Evolutionary conservation across 2,888 invertebrate genomes (phyloP), one percentile per base, ranked within the genome.

Genomic region (Coleophora deauratella): DNA sequence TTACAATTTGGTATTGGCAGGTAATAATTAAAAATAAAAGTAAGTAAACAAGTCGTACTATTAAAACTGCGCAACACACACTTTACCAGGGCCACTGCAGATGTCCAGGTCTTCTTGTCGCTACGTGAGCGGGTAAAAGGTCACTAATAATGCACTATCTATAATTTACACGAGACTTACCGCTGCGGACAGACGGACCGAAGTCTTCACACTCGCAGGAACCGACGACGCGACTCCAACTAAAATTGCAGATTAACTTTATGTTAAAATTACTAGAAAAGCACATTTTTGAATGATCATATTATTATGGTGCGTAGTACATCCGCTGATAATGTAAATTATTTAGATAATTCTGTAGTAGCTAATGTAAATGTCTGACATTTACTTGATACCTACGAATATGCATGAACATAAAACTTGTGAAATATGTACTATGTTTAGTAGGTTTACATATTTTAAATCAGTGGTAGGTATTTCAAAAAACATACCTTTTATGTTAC

Each of bases 141-240:
- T 47, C 72, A 77, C 73, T 73, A 77, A 62, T 63, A 67, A 71
- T 66, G 64, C 76, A 81, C 75, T 73, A 78, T 61, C 13, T 59
- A 66, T 59, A 68, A 65, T 54, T 64, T 70, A 77, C 70, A 63
- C 72, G 68, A 47, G 68, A 84, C 82, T 82, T 82, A 84, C 84
- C 82, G 66, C 73, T 57, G 66, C 50, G 36, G 57, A 45, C 45
- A 43, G 45, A 15, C 9, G 34, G 11, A 12, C 30, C 8, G 33
- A 33, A 14, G 33, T 21, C 32, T 4, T 15, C 27, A 21, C n/a
- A n/a, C n/a, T n/a, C n/a, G 15, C 46, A 41, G 46, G 43, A 50
- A 35, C 51, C 51, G 38, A 44, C 50, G 45, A 41, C 76, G 55
- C 69, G 45, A 41, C 76, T 54, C 69, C 76, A 78, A 77, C 82